Percentiles rank a stretch among this genome's conserved stretches.
Evolutionary conservation across 2,113 vertebrate species (phyloP).

Genomic region (Heptranchias perlo): DNA sequence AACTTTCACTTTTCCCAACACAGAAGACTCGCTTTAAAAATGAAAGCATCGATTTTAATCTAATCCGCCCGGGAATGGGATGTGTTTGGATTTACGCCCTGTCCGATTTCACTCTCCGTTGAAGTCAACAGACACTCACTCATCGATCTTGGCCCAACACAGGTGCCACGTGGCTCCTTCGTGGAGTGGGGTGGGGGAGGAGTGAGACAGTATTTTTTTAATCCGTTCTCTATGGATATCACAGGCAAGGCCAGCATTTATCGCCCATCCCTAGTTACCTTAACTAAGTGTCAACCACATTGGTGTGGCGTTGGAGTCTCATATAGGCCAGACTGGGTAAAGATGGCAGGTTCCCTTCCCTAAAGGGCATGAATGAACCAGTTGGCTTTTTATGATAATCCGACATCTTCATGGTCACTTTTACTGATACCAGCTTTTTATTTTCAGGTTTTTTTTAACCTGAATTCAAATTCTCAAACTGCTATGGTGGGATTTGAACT

Average conservation of each 20-base stretch:
- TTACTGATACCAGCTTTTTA: not conserved
- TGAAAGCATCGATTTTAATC: not conserved
- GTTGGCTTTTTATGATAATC: not conserved
- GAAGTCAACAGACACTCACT: not conserved
- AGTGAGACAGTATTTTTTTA: no score
- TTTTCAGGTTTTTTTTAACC: not conserved
- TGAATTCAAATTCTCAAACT: not conserved
- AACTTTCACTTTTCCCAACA: not conserved
- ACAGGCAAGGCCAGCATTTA: not conserved
- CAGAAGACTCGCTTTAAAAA: not conserved
- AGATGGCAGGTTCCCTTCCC: not conserved
- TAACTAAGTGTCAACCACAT: not conserved
- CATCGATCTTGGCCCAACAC: not conserved
- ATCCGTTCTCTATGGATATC: no score
- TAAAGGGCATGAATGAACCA: not conserved
- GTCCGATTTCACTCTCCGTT: not conserved
- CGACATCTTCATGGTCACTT: not conserved
- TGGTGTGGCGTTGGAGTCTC: not conserved
- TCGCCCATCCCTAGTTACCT: no score
- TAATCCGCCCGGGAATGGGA: not conserved
- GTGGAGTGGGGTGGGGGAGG: not conserved
- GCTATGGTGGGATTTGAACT: not conserved
- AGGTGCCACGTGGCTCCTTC: not conserved
- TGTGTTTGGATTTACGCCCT: not conserved
- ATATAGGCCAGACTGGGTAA: not conserved